Conservation (phyloP, 2,113 vertebrate species). For the Crotophaga sulcirostris region DNA sequence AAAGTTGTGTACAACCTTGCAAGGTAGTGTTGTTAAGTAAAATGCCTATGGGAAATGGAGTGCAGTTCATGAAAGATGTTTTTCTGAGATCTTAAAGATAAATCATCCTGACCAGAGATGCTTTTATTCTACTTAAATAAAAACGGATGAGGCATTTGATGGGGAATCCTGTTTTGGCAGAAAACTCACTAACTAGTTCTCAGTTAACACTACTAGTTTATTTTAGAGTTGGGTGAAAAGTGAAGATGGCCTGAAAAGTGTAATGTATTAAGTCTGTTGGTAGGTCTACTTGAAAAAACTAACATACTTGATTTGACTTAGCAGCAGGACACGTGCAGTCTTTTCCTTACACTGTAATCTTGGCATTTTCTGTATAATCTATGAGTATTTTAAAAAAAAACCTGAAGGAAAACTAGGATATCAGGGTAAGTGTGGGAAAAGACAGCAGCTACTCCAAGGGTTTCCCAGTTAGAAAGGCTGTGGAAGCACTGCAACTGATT, state of each 20-base stretch:
- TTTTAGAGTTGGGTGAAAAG: not conserved
- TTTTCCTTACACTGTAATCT: not conserved
- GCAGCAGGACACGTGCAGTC: not conserved
- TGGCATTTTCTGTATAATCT: not conserved
- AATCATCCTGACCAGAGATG: not conserved
- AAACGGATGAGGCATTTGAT: not conserved
- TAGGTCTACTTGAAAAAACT: not conserved
- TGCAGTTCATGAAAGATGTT: not conserved
- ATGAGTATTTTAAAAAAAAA: not conserved
- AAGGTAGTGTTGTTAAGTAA: not conserved
- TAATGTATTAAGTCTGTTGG: not conserved
- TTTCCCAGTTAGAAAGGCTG: not conserved
- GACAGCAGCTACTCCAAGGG: rapidly evolving
- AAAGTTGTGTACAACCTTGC: not conserved
- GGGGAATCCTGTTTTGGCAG: not conserved
- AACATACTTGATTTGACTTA: not conserved
- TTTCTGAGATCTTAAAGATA: not conserved
- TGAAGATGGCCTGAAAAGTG: not conserved
- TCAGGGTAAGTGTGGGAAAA: not conserved
- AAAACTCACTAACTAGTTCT: not conserved
- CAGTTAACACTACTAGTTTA: not conserved
- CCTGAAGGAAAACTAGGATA: not conserved
- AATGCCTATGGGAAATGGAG: not conserved
- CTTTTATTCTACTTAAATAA: not conserved
- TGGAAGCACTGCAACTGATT: not conserved